Conservation (phyloP, 2,888 invertebrate species). For the Apoderus coryli region DNA sequence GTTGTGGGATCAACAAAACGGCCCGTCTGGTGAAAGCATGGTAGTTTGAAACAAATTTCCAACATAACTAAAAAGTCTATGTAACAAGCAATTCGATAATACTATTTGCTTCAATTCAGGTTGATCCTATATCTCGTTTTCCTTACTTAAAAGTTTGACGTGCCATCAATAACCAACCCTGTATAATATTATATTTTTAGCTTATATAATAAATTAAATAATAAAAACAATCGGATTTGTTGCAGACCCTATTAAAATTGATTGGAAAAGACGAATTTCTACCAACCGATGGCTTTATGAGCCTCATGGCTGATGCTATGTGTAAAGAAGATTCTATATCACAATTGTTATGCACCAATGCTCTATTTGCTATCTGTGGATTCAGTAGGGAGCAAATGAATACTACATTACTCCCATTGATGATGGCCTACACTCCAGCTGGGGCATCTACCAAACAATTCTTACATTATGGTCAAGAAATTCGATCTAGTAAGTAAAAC, state of each 20-base stretch:
- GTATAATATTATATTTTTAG: neutral
- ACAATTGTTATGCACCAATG: constrained; percentile 24
- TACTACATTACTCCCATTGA: constrained; percentile 20
- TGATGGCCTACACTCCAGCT: constrained; percentile 24
- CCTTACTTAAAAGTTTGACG: too few relatives aligned
- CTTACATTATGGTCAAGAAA: constrained; percentile 56
- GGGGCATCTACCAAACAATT: constrained; percentile 47
- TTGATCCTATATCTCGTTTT: too few relatives aligned
- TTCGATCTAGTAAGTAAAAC: constrained; percentile 32
- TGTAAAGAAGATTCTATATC: constrained; percentile 13
- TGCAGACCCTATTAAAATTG: constrained; percentile 15
- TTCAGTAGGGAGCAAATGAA: constrained; percentile 27
- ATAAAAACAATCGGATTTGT: too few relatives aligned
- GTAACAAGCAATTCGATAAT: too few relatives aligned
- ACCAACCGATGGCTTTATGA: constrained; percentile 40
- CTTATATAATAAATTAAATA: too few relatives aligned
- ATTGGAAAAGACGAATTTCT: constrained; percentile 47
- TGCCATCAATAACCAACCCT: too few relatives aligned
- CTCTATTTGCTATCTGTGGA: constrained; percentile 26
- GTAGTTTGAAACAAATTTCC: too few relatives aligned
- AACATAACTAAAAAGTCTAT: too few relatives aligned
- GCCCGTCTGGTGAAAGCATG: too few relatives aligned
- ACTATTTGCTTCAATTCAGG: too few relatives aligned
- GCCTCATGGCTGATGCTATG: constrained; percentile 16
- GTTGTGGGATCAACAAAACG: too few relatives aligned